Conservation (phyloP, 2,888 invertebrate species). For the Galerucella nymphaeae region DNA sequence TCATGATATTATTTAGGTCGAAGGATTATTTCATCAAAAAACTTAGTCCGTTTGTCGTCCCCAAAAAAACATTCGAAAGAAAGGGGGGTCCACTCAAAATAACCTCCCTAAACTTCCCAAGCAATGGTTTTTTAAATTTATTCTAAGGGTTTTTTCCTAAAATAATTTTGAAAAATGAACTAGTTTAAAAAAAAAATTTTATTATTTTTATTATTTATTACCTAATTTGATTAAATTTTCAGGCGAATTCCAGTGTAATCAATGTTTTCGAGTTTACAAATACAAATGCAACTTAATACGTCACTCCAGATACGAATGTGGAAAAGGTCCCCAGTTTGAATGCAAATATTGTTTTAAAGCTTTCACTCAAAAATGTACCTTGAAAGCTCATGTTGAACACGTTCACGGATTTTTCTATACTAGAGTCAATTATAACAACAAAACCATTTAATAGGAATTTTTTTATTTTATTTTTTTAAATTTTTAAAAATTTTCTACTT, state of each 20-base stretch:
- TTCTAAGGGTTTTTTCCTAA: too few relatives aligned
- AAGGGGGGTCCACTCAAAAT: too few relatives aligned
- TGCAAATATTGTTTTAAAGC: constrained; percentile 53
- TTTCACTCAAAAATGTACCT: constrained; percentile 54
- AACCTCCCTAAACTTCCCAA: too few relatives aligned
- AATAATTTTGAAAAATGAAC: too few relatives aligned
- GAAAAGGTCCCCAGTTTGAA: constrained; percentile 53
- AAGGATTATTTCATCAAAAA: too few relatives aligned
- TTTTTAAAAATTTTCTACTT: background rate
- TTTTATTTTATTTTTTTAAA: too few relatives aligned
- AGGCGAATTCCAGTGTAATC: constrained; percentile 40
- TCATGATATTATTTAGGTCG: too few relatives aligned
- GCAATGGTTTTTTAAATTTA: too few relatives aligned
- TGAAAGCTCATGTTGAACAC: constrained; percentile 49
- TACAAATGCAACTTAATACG: constrained; percentile 58
- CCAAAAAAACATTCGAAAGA: too few relatives aligned
- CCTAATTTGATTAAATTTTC: constrained; percentile 8
- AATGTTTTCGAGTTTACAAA: constrained; percentile 51
- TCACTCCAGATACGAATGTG: constrained; percentile 77
- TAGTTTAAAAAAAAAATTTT: too few relatives aligned
- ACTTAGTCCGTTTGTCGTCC: too few relatives aligned
- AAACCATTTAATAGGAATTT: background rate
- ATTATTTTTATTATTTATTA: background rate
- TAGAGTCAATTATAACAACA: constrained; percentile 6
- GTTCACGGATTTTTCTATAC: constrained; percentile 44